These are phyloP conservation scores for Gymnocypris eckloni DNA, from an alignment of 2,797 vertebrate species.

Conservation along the genomic window DNA sequence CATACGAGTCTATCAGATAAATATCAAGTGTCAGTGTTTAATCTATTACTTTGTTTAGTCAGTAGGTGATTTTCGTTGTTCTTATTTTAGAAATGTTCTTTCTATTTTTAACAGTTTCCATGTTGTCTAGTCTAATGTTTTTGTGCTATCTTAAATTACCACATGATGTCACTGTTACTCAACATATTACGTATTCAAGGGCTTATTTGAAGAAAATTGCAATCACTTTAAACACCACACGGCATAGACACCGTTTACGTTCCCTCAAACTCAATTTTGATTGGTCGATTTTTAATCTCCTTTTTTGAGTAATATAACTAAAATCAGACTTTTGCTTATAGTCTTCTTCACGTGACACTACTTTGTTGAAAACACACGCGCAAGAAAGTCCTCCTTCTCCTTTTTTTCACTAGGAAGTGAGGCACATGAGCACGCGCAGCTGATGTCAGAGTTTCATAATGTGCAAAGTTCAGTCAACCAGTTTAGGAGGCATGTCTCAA, in stretches of 20 bases:
- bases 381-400: conserved; percentile 74
- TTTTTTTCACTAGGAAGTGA: conserved; percentile 74
- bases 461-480: conserved; percentile 78
- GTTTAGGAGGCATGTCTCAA: conserved; percentile 63
- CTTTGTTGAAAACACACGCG: neutral
- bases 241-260: conserved; percentile 17
- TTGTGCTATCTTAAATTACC: conserved; percentile 18
- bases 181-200: neutral
- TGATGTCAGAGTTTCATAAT: conserved; percentile 73
- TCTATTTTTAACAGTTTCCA: neutral
- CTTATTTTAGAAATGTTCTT: neutral
- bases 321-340: neutral
- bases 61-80: neutral
- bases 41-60: neutral
- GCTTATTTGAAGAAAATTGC: neutral
- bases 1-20: neutral
- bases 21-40: neutral
- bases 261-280: neutral
- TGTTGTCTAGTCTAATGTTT: neutral
- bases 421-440: conserved; percentile 79
- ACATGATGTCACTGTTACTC: conserved; percentile 51
- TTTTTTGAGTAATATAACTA: neutral
- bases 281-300: neutral
- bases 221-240: neutral
- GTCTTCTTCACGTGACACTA: neutral